Evolutionary conservation across 2,797 vertebrate species (phyloP).

Genomic region (Catharus ustulatus): DNA sequence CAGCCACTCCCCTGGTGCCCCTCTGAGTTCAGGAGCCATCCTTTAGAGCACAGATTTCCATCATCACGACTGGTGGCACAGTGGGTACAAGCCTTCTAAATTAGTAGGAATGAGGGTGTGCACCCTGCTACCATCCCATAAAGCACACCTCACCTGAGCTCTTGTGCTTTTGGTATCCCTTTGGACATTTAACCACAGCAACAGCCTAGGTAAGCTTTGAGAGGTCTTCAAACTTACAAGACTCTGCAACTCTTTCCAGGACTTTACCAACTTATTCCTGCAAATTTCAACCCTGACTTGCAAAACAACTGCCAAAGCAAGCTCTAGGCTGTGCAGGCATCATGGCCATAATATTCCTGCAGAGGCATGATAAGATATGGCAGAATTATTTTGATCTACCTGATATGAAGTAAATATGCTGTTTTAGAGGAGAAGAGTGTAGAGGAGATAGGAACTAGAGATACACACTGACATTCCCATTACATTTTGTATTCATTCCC

Average conservation of each 20-base stretch:
- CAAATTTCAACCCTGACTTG: constrained; percentile 16
- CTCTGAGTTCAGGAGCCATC: neutral
- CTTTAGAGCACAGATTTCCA: neutral
- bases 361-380: neutral
- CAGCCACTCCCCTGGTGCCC: neutral
- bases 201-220: constrained; percentile 30
- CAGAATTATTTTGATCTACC: neutral
- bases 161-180: neutral
- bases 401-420: neutral
- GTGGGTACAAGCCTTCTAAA: neutral
- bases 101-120: fast-evolving
- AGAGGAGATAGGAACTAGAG: neutral
- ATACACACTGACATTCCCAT: neutral
- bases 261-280: constrained; percentile 27
- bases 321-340: neutral
- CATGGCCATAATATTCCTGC: neutral
- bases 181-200: neutral
- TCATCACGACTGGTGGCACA: neutral
- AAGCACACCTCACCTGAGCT: neutral
- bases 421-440: neutral
- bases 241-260: neutral
- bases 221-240: neutral
- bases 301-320: constrained; percentile 51
- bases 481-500: neutral
- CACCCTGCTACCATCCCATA: neutral